Base-by-base conservation (phyloP, 2,797 vertebrate species). In the Peromyscus aztecus region DNA sequence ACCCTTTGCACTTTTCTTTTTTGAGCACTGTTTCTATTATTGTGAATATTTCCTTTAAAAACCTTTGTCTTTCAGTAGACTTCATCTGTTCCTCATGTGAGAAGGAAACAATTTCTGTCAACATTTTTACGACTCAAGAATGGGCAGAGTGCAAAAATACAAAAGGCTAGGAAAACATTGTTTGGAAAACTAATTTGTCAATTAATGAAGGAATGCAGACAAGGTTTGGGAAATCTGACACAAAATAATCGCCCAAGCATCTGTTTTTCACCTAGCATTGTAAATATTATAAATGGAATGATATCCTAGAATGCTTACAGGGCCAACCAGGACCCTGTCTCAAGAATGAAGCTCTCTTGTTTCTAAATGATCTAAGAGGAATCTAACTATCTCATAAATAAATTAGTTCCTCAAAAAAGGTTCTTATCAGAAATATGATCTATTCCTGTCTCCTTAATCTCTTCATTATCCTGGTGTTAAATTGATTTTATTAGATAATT, bases 401-500 rank as follows among this genome's bases (percentile, higher is more conserved):
- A 96, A 73, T 88, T 29, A 71, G 85, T 24, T 49, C 90, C 67
- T 78, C 57, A 10, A 21, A 91, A 96, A 91, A 96, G 76, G 88
- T 4, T 57, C 96, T 76, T 81, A 67, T 0, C 88, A 73, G 65
- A 19, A 87, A 86, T 6, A 63, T 97, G 89, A 80, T 93, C 69
- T 96, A 94, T 69, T 89, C 69, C 40, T 71, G 27, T 57, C 75
- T 84, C 77, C 83, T 77, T 89, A 61, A 61, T 96, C 88, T 98
- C 95, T 73, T 96, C 40, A 6, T 17, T 97, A 93, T 94, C 71
- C 52, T 71, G 14, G 52, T 55, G 11, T 67, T 89, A 71, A 90
- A 75, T 94, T 85, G 85, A 90, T 46, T 92, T 90, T 97, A 97
- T 97, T 85, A 92, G 71, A 59, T 73, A n/a, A 17, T 89, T 96